Evolutionary conservation across 2,113 vertebrate species (phyloP), one percentile per base, ranked within the genome.

Genomic region (Cynopterus brachyotis): DNA sequence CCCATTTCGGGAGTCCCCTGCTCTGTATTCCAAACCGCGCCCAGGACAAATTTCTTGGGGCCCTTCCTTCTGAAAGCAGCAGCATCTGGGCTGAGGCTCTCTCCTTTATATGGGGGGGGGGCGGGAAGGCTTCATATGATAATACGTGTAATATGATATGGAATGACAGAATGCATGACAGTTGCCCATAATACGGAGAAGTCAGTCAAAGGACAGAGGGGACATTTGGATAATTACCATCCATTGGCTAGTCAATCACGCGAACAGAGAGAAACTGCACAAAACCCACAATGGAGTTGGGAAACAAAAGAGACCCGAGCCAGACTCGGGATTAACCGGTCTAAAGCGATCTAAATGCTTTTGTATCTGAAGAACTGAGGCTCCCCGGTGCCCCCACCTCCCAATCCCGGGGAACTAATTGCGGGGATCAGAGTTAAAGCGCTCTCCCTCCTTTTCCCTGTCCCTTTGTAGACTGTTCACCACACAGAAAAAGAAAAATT

Each of bases 221-320:
- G 99, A 99, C 99, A 99, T 99, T 99, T 99, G 99, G 98, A 99
- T 99, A 99, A 99, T 99, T 99, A 99, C 98, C 98, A 98, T 98
- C 98, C 98, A 99, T 98, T 99, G 98, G 98, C 98, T 98, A 99
- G 98, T 99, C 98, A 98, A 99, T 99, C 98, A 99, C 98, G 98
- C 97, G 98, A 98, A 98, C 98, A 99, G 98, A 98, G 98, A 98
- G 97, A 98, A 98, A 98, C 98, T 98, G 98, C 98, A 99, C 98
- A 98, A 99, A 99, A 98, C 98, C 98, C 99, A 99, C 98, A 99
- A 98, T 98, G 99, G 98, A 99, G 98, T 98, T 98, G 98, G 98
- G 98, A 99, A 98, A 99, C 98, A 99, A 99, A 99, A 99, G 98
- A 98, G 98, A 98, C 98, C 98, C 98, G 98, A 98, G 98, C 98